Conservation (phyloP, 2,888 invertebrate species). For the Agelastica alni region DNA sequence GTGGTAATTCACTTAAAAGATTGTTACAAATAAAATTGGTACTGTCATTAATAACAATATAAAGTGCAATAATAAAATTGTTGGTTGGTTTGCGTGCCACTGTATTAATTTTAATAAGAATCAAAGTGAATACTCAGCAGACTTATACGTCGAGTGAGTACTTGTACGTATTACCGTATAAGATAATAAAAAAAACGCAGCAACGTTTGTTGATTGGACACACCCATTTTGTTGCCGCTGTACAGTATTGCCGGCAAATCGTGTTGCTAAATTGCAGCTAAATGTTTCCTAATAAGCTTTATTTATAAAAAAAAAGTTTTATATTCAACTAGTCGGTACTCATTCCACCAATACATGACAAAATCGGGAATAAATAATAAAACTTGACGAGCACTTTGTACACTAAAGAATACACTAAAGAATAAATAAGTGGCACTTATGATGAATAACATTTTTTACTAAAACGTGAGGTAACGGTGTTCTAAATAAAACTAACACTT, state of each 20-base stretch:
- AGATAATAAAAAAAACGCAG: constrained; percentile 21
- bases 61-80: too few species aligned
- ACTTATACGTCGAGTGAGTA: not conserved
- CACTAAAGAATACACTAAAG: too few species aligned
- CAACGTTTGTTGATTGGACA: constrained; percentile 32
- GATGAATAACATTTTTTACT: too few species aligned
- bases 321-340: not conserved
- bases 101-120: constrained; percentile 1
- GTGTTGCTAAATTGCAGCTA: constrained; percentile 27
- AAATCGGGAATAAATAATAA: not conserved
- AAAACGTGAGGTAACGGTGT: too few species aligned
- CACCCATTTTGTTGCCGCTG: constrained; percentile 24
- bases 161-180: constrained; percentile 3
- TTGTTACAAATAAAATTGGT: too few species aligned
- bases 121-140: not conserved
- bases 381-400: too few species aligned
- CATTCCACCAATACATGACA: not conserved
- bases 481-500: too few species aligned
- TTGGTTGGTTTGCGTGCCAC: too few species aligned
- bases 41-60: too few species aligned
- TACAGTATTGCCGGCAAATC: constrained; percentile 21
- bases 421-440: too few species aligned
- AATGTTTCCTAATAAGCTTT: constrained; percentile 27
- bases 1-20: too few species aligned
- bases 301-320: constrained; percentile 4